Evolutionary conservation across 2,888 invertebrate genomes (phyloP), one percentile per base, ranked within the genome.

Genomic region (Trichogramma evanescens): DNA sequence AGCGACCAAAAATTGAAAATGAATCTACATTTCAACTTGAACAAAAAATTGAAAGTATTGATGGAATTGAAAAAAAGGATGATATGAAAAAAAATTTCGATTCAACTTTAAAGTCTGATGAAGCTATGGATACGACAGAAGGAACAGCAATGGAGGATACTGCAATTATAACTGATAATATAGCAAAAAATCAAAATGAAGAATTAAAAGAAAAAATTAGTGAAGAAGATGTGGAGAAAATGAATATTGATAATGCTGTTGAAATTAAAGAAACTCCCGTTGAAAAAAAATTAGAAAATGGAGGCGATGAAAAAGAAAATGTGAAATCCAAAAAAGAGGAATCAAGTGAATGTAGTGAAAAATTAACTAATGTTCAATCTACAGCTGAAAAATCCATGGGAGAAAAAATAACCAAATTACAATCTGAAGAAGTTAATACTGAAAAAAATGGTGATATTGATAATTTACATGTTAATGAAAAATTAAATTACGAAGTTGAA

Each of bases 101-200:
- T 26, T 26, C 26, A 64, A 26, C 40, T 58, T 8, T 44, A 50
- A 4, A 45, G 61, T 45, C 26, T n/a, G 61, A 55, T 43, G 75
- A 75, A 63, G 70, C 74, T 26, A 74, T 73, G 76, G 75, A 73
- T 46, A 73, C 70, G 56, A 69, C 77, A 0, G 76, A 76, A 10
- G 73, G 73, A 9, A 67, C 67, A 8, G 68, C 72, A 49, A 67
- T 68, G 62, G 56, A 67, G 0, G 67, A 68, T 58, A 67, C 66
- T 8, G 66, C 67, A 50, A 68, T 68, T 58, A 69, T 68, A 49
- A 41, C 40, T 38, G 69, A 67, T 40, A 40, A 61, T 5, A 59
- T 58, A 41, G 26, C 38, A n/a, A 50, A 49, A 7, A 65, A 49
- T 26, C 65, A 67, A 51, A 41, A 59, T 46, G 66, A 56, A 43